Conservation (phyloP, 1,140 invertebrate genomes). For the Uloborus diversus region DNA sequence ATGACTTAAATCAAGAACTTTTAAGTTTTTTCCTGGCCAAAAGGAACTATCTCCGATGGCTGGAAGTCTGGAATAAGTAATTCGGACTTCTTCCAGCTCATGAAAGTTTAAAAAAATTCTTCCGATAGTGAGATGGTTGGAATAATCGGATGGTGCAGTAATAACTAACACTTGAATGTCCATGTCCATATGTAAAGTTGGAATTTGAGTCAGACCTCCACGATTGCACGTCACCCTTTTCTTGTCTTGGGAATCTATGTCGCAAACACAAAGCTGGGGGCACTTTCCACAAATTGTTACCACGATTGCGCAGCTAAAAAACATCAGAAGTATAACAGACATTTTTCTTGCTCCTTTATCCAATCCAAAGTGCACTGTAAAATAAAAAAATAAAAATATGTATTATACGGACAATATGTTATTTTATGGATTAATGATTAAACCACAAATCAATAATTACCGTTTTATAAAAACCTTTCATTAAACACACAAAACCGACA, state of each 20-base stretch:
- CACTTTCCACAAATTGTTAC: slow-evolving; percentile 48
- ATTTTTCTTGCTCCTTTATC: background rate
- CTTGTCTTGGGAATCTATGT: slow-evolving; percentile 60
- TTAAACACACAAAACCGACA: too few species aligned
- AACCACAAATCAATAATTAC: too few species aligned
- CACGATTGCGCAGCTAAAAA: background rate
- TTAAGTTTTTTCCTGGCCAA: slow-evolving; percentile 76
- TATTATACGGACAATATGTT: too few species aligned
- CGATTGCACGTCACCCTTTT: slow-evolving; percentile 67
- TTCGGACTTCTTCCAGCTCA: slow-evolving; percentile 77
- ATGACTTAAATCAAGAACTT: slow-evolving; percentile 75
- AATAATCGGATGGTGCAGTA: slow-evolving; percentile 72
- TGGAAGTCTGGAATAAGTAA: slow-evolving; percentile 78
- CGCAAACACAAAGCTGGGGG: slow-evolving; percentile 62
- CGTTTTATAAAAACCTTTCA: too few species aligned
- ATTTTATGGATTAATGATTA: too few species aligned
- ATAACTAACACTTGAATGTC: slow-evolving; percentile 76
- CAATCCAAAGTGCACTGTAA: too few species aligned
- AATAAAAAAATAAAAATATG: too few species aligned
- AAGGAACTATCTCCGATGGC: slow-evolving; percentile 81
- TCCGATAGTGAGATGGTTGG: slow-evolving; percentile 77
- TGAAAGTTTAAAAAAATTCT: slow-evolving; percentile 76
- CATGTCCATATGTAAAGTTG: slow-evolving; percentile 71
- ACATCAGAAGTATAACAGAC: background rate
- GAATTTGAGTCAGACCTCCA: slow-evolving; percentile 73